These are phyloP conservation scores for Entomyzon cyanotis DNA, from an alignment of 2,113 vertebrate genomes.

Conservation along the genomic window DNA sequence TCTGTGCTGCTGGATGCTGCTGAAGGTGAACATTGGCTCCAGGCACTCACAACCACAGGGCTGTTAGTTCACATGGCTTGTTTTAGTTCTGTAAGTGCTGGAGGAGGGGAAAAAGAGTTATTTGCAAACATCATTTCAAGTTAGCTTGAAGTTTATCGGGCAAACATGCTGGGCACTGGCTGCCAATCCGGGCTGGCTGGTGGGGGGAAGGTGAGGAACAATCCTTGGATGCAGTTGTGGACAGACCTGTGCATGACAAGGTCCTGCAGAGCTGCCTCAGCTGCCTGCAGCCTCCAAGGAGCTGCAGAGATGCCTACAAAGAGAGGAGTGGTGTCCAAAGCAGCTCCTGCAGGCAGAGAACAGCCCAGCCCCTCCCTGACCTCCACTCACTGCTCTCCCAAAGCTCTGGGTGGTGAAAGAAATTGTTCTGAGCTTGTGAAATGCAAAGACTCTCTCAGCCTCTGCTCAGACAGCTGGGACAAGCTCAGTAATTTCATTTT, in stretches of 20 bases:
- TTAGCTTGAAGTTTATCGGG: neutral
- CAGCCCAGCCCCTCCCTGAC: neutral
- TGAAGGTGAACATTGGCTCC: neutral
- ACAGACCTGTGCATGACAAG: neutral
- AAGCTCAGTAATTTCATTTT: neutral
- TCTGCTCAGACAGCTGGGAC: neutral
- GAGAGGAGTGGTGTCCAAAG: neutral
- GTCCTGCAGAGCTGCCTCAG: neutral
- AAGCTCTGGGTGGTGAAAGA: neutral
- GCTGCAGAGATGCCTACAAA: neutral
- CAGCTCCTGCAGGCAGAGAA: neutral
- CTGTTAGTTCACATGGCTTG: neutral
- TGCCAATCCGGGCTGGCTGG: neutral
- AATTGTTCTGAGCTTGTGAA: neutral
- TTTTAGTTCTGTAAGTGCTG: neutral
- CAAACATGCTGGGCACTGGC: neutral
- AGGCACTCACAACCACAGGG: neutral
- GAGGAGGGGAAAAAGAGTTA: neutral
- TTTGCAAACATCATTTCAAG: neutral
- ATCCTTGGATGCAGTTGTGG: neutral
- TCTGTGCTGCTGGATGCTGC: neutral
- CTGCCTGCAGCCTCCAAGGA: neutral
- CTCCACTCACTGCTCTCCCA: neutral
- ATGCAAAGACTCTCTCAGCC: neutral
- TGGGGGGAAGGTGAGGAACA: neutral